Percentiles rank a stretch among this genome's conserved stretches.
These are phyloP conservation scores for Castor canadensis DNA, from an alignment of 2,113 vertebrate species.

Conservation along the genomic window DNA sequence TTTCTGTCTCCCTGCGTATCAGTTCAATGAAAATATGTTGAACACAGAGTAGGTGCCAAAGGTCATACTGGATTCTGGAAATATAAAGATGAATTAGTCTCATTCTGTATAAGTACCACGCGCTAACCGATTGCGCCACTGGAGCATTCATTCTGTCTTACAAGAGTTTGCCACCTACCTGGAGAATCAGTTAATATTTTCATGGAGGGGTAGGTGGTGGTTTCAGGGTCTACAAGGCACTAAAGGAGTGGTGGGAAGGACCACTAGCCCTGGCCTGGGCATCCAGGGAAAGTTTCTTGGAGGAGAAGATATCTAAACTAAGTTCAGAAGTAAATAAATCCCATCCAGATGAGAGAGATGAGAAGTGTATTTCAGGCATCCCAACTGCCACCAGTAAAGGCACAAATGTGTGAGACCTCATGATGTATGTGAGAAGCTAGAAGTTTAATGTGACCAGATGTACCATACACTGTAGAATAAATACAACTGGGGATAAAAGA, in stretches of 20 bases:
- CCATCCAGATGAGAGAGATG: neutral
- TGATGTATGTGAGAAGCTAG: neutral
- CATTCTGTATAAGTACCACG: no score
- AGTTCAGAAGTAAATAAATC: neutral
- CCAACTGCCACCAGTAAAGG: neutral
- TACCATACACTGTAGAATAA: neutral
- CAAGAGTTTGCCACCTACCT: neutral
- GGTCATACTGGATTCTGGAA: neutral
- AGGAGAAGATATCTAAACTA: neutral
- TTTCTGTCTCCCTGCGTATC: neutral
- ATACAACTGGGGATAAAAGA: neutral
- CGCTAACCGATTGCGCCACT: no score
- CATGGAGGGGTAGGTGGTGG: neutral
- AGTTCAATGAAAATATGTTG: neutral
- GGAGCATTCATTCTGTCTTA: neutral
- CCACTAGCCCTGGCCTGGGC: neutral
- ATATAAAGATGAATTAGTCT: neutral
- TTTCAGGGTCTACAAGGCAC: neutral
- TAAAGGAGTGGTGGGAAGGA: neutral
- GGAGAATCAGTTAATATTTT: neutral
- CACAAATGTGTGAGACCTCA: fast-evolving
- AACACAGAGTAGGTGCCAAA: neutral
- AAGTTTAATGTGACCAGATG: neutral
- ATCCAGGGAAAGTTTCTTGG: neutral
- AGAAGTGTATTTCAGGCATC: neutral